Evolutionary conservation across 2,888 invertebrate species (phyloP).

Genomic region (Scotopteryx bipunctaria): DNA sequence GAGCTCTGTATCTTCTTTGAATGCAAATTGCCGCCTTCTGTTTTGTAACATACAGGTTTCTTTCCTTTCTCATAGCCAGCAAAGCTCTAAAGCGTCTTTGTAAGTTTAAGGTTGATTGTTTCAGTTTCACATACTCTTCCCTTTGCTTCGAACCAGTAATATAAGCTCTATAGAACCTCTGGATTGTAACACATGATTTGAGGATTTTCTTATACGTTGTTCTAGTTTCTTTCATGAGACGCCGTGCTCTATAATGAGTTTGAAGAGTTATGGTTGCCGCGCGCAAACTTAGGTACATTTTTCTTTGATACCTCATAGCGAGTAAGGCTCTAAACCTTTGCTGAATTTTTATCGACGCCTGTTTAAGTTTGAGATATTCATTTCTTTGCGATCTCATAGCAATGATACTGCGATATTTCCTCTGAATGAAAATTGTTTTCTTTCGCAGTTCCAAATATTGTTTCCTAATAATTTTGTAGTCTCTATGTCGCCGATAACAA

Average conservation of each 20-base stretch:
- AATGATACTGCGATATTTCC: conserved; percentile 55
- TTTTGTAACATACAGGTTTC: conserved; percentile 53
- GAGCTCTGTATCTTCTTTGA: conserved; percentile 67
- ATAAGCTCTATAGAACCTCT: conserved; percentile 64
- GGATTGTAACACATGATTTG: conserved; percentile 64
- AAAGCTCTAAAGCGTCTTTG: conserved; percentile 68
- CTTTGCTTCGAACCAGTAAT: conserved; percentile 50
- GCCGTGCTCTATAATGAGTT: conserved; percentile 61
- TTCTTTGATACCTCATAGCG: conserved; percentile 55
- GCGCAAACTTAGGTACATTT: conserved; percentile 48
- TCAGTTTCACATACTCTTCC: conserved; percentile 48
- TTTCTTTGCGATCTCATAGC: conserved; percentile 60
- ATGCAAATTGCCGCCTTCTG: conserved; percentile 44
- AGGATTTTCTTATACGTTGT: conserved; percentile 58
- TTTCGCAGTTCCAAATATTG: conserved; percentile 62
- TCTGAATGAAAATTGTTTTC: conserved; percentile 69
- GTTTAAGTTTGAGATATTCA: conserved; percentile 56
- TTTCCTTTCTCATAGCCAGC: conserved; percentile 57
- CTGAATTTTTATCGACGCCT: conserved; percentile 58
- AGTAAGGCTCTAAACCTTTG: conserved; percentile 61
- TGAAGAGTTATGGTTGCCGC: conserved; percentile 50
- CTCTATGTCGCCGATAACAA: conserved; percentile 51
- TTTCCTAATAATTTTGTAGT: conserved; percentile 48
- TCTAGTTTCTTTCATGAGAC: conserved; percentile 58
- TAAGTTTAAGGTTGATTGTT: conserved; percentile 43